Percentiles rank a stretch among this genome's conserved stretches.
Evolutionary conservation across 1,140 invertebrate species (phyloP).

Genomic region (Hycleus cichorii): DNA sequence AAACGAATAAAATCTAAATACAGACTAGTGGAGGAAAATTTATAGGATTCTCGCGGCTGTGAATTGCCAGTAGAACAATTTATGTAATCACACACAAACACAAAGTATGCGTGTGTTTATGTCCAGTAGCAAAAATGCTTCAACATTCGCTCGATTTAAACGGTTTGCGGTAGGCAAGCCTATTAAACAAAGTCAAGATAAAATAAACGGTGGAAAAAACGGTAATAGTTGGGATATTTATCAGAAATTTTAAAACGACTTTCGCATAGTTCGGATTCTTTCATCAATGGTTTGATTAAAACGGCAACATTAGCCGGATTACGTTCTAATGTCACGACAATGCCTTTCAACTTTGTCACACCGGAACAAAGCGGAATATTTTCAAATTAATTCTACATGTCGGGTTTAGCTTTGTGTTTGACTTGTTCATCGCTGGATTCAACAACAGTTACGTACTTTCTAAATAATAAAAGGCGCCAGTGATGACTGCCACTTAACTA

Average conservation of each 20-base stretch:
- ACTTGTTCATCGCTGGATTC: conserved; percentile 1
- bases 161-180: background rate
- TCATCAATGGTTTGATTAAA: background rate
- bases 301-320: background rate
- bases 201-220: background rate
- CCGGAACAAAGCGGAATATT: background rate
- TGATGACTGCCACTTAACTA: conserved; percentile 12
- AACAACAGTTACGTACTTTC: background rate
- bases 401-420: background rate
- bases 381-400: conserved; percentile 9
- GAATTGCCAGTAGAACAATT: conserved; percentile 17
- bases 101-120: conserved; percentile 3
- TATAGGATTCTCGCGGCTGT: conserved; percentile 17
- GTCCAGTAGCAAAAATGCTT: background rate
- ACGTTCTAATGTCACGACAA: background rate
- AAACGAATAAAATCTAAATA: conserved; percentile 21
- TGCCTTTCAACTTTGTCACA: background rate
- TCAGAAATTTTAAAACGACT: too few relatives aligned
- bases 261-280: background rate
- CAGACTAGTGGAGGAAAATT: conserved; percentile 20
- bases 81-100: conserved; percentile 25
- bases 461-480: background rate
- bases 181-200: background rate
- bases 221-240: too few relatives aligned
- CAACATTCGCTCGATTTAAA: background rate